A percentile compares a stretch with the other conserved stretches of the same genome.
These are phyloP conservation scores for Siniperca obscura DNA, from an alignment of 2,797 vertebrate species.

Conservation along the genomic window DNA sequence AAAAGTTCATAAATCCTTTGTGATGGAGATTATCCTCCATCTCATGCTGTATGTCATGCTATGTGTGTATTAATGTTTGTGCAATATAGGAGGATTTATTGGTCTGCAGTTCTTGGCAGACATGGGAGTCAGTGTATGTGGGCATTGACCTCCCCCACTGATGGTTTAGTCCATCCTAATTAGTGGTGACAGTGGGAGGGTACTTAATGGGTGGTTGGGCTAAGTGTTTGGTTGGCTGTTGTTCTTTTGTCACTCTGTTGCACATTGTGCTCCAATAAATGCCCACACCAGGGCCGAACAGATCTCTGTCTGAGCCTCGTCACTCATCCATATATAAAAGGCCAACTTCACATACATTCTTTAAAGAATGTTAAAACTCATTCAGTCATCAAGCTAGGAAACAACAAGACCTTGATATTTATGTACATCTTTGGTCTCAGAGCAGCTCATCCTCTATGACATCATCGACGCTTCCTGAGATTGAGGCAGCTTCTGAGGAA, in stretches of 20 bases:
- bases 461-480: conserved; percentile 87
- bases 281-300: no score
- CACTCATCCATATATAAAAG: not conserved
- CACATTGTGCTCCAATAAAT: no score
- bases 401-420: conserved; percentile 45
- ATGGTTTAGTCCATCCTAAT: not conserved
- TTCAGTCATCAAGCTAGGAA: not conserved
- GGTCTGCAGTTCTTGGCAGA: not conserved
- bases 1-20: not conserved
- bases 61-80: not conserved
- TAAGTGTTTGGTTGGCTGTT: not conserved
- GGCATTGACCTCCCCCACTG: not conserved
- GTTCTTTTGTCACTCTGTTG: no score
- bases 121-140: not conserved
- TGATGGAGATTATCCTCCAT: not conserved
- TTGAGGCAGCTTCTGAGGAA: conserved; percentile 84
- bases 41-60: not conserved
- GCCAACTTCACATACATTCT: not conserved
- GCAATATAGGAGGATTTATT: not conserved
- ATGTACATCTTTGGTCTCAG: conserved; percentile 71
- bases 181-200: no score
- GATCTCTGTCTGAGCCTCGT: no score
- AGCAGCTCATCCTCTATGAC: conserved; percentile 81
- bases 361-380: conserved; percentile 5
- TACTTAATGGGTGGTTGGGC: not conserved